Evolutionary conservation across 2,113 vertebrate species (phyloP).

Genomic region (Hippocampus comes): DNA sequence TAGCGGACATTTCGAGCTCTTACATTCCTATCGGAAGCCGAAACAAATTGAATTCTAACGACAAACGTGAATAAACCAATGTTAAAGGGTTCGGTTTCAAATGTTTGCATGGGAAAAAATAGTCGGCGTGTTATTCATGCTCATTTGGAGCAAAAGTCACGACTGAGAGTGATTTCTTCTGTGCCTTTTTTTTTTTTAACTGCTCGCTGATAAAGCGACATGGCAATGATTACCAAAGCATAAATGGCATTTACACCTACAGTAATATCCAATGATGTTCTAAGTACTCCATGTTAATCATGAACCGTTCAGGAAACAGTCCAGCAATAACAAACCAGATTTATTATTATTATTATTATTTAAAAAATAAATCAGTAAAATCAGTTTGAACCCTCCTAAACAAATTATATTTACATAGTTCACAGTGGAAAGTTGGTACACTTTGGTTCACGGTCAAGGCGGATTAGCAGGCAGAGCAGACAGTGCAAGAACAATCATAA

Average conservation of each 20-base stretch:
- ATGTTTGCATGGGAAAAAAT: background rate
- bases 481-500: constrained; percentile 19
- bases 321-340: background rate
- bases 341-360: constrained; percentile 32
- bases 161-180: background rate
- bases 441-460: constrained; percentile 26
- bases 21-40: no score
- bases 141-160: background rate
- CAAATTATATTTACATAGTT: constrained; percentile 61
- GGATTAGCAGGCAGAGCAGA: background rate
- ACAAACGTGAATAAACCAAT: background rate
- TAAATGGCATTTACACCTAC: background rate
- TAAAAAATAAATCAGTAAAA: constrained; percentile 27
- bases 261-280: background rate
- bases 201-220: background rate
- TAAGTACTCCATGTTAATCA: background rate
- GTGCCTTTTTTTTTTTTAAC: background rate
- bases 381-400: constrained; percentile 12
- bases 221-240: background rate
- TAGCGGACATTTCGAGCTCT: background rate
- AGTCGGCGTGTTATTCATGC: background rate
- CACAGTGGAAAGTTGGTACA: constrained; percentile 58
- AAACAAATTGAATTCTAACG: background rate
- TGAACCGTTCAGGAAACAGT: background rate
- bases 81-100: background rate